Base-by-base conservation (phyloP, 2,888 invertebrate genomes). In the Vandiemenella viatica region DNA sequence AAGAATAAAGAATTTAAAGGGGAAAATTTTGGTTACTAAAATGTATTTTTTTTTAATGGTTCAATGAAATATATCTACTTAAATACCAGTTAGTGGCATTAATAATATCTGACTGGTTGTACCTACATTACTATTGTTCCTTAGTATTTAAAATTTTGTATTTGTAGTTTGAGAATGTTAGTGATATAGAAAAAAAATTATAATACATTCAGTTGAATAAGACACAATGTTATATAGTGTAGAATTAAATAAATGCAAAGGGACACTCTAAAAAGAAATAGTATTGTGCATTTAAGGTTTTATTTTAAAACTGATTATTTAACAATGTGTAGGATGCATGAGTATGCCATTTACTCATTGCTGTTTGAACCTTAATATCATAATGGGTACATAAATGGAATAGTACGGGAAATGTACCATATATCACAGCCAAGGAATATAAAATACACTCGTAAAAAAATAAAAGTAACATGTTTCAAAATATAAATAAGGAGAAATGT, bases 321-420 rank as follows among this genome's bases (percentile, higher is more conserved):
- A 49, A 50, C 50, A 53, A 53, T 51, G 49, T 53, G 50, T 51
- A 46, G 49, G 50, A 47, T 53, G 50, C 53, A 46, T 51, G 52
- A 50, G 43, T 48, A 50, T 47, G 52, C 49, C 52, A 52, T 52
- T 49, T 42, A 38, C n/a, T n/a, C n/a, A 52, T 49, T 52, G 52
- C 52, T 50, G 47, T 50, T 40, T 49, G 40, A 49, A 44, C 42
- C 45, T 44, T 26, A 48, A 44, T 50, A 52, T 50, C 52, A 52
- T 43, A 49, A 46, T 37, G 51, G 48, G 42, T 51, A 51, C 46
- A 51, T 45, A 48, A 46, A 42, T 18, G 44, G 26, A 45, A 42
- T 38, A 37, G 40, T 32, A 45, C 38, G 37, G 42, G 47, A 32
- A n/a, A 48, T 43, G 46, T 42, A 45, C 43, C 44, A 45, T 48